These are phyloP conservation scores for Tapirus terrestris DNA, from an alignment of 2,113 vertebrate genomes.

Conservation along the genomic window DNA sequence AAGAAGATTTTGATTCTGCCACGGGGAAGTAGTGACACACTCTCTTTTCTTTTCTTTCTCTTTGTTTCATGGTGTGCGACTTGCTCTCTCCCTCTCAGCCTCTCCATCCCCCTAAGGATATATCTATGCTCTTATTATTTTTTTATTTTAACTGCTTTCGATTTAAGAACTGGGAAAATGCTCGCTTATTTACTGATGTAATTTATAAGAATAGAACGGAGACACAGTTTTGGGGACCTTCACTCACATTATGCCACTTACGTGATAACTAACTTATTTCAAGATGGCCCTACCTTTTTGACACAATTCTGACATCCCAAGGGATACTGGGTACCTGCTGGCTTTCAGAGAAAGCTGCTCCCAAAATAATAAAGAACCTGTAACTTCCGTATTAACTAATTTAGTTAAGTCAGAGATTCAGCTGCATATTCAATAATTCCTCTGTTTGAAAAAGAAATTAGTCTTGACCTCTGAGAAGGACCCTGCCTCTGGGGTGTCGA, in stretches of 20 bases:
- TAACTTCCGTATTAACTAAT: neutral
- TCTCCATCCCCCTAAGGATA: neutral
- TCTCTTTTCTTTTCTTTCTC: slow-evolving; percentile 35
- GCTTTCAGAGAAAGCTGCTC: neutral
- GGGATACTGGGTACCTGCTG: neutral
- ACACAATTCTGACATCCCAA: neutral
- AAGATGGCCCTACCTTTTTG: neutral
- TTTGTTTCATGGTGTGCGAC: neutral
- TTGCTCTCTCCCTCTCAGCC: neutral
- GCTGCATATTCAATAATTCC: neutral
- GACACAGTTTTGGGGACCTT: neutral
- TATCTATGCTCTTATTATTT: neutral
- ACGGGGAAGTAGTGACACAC: slow-evolving; percentile 77
- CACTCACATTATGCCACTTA: neutral
- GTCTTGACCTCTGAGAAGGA: neutral
- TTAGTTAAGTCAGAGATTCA: neutral
- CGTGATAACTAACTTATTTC: neutral
- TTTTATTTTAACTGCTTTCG: neutral
- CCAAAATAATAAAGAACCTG: neutral
- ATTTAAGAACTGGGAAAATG: neutral
- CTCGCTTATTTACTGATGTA: neutral
- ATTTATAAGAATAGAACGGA: neutral
- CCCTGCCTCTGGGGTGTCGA: neutral
- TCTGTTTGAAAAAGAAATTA: neutral
- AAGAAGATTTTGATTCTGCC: slow-evolving; percentile 85